Percentiles rank a stretch among this genome's conserved stretches.
phyloP scores from a whole-genome alignment of 2,888 invertebrate genomes.

The Coenonympha glycerion region DNA sequence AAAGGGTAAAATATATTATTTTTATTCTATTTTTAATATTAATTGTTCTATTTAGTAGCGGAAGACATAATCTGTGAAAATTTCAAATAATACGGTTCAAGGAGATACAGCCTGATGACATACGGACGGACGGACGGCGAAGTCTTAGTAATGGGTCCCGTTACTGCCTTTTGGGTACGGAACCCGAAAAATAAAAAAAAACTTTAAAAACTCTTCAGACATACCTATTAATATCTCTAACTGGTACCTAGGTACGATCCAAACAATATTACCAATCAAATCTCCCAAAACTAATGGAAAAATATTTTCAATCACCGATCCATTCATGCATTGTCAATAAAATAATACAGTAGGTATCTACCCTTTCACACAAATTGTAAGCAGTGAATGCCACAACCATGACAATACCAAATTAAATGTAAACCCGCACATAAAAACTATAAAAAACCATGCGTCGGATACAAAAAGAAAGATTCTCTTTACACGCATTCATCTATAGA shows the following conservation, averaged over 20 bases:
- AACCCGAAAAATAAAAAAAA: no score
- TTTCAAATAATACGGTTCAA: no score
- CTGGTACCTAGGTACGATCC: not conserved
- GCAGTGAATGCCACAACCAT: constrained; percentile 56
- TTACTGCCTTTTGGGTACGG: no score
- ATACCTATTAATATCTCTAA: no score
- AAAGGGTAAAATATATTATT: no score
- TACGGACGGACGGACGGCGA: no score
- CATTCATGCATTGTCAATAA: constrained; percentile 21
- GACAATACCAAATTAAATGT: constrained; percentile 71
- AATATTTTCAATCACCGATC: constrained; percentile 22
- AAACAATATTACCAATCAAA: constrained; percentile 32
- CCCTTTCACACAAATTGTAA: constrained; percentile 57
- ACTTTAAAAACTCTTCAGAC: no score
- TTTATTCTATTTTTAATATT: no score
- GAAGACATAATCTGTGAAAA: no score
- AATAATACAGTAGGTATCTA: constrained; percentile 26
- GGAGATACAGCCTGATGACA: no score
- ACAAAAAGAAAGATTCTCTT: constrained; percentile 70
- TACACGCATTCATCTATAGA: constrained; percentile 69
- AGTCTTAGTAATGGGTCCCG: no score
- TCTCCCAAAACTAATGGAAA: constrained; percentile 30
- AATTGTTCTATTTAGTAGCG: no score
- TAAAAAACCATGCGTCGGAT: constrained; percentile 47
- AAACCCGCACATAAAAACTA: constrained; percentile 58